These are phyloP conservation scores for Abscondita cerata DNA, from an alignment of 2,888 invertebrate genomes.

Conservation along the genomic window DNA sequence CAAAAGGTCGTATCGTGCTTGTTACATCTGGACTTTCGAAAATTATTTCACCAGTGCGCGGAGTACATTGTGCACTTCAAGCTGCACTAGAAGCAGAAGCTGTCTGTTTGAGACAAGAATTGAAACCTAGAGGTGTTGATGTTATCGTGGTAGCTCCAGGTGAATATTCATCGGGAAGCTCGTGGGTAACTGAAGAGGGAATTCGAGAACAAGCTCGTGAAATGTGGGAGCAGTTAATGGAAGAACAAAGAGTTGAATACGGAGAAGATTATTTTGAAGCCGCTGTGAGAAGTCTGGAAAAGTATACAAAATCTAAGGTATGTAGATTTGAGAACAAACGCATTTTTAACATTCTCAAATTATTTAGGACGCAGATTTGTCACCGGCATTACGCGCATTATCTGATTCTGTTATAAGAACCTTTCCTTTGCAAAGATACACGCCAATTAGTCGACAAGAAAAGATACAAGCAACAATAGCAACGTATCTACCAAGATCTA, in stretches of 20 bases:
- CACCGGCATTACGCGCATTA: conserved; percentile 76
- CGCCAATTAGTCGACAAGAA: conserved; percentile 80
- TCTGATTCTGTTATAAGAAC: conserved; percentile 81
- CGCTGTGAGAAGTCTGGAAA: conserved; percentile 79
- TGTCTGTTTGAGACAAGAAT: conserved; percentile 79
- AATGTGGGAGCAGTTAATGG: conserved; percentile 81
- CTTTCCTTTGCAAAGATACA: conserved; percentile 84
- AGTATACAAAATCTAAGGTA: conserved; percentile 76
- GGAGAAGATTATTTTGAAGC: conserved; percentile 85
- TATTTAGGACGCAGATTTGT: conserved; percentile 75
- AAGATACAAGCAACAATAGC: conserved; percentile 81
- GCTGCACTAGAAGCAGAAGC: conserved; percentile 83
- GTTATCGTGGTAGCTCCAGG: conserved; percentile 86
- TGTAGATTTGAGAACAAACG: no score
- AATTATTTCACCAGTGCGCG: conserved; percentile 80
- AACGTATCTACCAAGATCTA: conserved; percentile 80
- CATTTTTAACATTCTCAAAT: conserved; percentile 31
- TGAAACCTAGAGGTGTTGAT: conserved; percentile 80
- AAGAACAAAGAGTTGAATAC: conserved; percentile 79
- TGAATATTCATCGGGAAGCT: conserved; percentile 81
- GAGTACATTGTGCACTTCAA: conserved; percentile 80
- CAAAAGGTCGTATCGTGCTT: conserved; percentile 80
- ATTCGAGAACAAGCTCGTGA: conserved; percentile 69
- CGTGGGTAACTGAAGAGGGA: conserved; percentile 73
- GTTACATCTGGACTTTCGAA: conserved; percentile 82